A percentile compares a stretch with the other conserved stretches of the same genome.
Evolutionary conservation across 2,797 vertebrate genomes (phyloP).

Genomic region (Muscicapa striata): DNA sequence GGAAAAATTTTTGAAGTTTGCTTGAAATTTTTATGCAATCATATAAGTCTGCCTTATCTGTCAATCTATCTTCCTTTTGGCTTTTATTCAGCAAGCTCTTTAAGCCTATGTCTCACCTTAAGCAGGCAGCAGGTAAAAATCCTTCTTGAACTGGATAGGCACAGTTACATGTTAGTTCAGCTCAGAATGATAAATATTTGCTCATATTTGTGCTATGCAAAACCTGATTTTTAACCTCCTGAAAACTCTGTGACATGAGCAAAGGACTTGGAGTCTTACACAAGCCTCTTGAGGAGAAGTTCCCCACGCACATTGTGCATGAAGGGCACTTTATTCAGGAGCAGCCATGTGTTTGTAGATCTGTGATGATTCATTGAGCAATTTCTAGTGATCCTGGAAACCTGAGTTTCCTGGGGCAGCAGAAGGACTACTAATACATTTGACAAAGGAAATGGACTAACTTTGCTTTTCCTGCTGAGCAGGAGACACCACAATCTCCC

Average conservation of each 20-base stretch:
- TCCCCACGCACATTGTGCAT: fast-evolving
- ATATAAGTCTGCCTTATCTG: not conserved
- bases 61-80: not conserved
- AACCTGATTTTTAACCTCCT: not conserved
- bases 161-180: not conserved
- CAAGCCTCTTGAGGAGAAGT: not conserved
- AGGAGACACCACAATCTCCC: not conserved
- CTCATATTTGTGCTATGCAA: not conserved
- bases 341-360: not conserved
- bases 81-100: not conserved
- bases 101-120: not conserved
- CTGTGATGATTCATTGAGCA: not conserved
- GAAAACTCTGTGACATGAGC: not conserved
- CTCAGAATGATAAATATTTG: conserved; percentile 31
- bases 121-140: not conserved
- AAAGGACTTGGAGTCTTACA: not conserved
- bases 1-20: not conserved
- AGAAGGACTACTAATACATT: not conserved
- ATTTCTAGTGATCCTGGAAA: not conserved
- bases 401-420: not conserved
- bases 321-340: not conserved
- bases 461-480: not conserved
- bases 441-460: not conserved
- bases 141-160: not conserved
- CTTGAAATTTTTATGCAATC: not conserved